Evolutionary conservation across 2,113 vertebrate species (phyloP).

Genomic region (Coptodon bakossiorum): DNA sequence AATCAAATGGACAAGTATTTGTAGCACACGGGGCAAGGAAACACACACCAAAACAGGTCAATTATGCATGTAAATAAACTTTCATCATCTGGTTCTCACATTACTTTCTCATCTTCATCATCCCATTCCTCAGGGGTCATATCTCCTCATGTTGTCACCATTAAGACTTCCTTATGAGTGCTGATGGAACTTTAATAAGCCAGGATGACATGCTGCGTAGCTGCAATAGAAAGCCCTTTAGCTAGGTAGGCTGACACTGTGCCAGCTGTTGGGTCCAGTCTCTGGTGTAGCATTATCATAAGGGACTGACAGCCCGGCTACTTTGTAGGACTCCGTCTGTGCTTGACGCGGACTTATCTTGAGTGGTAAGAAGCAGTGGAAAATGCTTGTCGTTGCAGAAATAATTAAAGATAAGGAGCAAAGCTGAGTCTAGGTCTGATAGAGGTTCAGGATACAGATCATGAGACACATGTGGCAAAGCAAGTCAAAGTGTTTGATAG

Average conservation of each 20-base stretch:
- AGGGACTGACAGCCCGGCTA: conserved; percentile 14
- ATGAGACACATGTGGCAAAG: background rate
- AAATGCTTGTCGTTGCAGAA: background rate
- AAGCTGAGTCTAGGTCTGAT: background rate
- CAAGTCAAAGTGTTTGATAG: background rate
- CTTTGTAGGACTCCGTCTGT: conserved; percentile 16
- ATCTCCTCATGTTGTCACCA: conserved; percentile 23
- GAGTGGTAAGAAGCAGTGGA: background rate
- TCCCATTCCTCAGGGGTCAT: conserved; percentile 2
- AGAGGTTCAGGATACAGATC: background rate
- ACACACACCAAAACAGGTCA: conserved; percentile 9
- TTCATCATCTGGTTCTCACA: conserved; percentile 5
- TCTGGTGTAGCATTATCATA: conserved; percentile 13
- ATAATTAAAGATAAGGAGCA: conserved; percentile 7
- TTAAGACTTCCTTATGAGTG: conserved; percentile 3
- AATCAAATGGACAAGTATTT: conserved; percentile 7
- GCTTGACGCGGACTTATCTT: background rate
- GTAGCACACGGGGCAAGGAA: background rate
- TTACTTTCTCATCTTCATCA: conserved; percentile 10
- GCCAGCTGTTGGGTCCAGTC: conserved; percentile 44
- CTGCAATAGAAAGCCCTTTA: conserved; percentile 31
- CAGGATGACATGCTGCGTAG: conserved; percentile 17
- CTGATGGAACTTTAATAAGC: conserved; percentile 55
- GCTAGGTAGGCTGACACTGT: conserved; percentile 32
- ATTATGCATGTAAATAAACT: conserved; percentile 44